Evolutionary conservation across 2,797 vertebrate species (phyloP).

Genomic region (Bryconaethiops microstoma): DNA sequence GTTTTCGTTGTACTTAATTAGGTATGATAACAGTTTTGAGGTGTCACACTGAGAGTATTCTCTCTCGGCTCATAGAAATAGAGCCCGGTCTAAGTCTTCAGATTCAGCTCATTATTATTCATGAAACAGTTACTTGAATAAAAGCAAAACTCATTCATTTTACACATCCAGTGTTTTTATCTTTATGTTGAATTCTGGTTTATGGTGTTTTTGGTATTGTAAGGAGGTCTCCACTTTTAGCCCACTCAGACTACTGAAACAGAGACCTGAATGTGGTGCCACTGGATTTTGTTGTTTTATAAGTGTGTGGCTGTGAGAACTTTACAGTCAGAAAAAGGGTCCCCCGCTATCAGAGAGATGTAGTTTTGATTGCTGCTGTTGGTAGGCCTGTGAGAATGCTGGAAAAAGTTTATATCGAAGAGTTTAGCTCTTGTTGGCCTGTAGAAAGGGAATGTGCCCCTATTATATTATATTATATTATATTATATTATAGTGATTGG

Average conservation of each 20-base stretch:
- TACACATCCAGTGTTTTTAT: background rate
- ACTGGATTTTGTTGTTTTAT: background rate
- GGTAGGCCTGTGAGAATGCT: conserved; percentile 4
- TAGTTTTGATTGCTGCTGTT: background rate
- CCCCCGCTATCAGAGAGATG: background rate
- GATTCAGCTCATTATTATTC: too few relatives aligned
- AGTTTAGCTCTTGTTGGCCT: background rate
- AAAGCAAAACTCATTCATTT: too few relatives aligned
- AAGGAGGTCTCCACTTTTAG: background rate
- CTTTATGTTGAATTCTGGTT: background rate
- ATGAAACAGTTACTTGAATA: too few relatives aligned
- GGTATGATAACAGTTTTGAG: background rate
- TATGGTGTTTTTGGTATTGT: background rate
- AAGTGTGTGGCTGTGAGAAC: background rate
- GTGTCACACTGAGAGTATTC: background rate
- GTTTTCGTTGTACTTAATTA: background rate
- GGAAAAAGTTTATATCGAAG: background rate
- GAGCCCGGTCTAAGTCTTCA: background rate
- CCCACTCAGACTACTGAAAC: background rate
- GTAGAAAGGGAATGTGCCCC: background rate
- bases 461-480: too few relatives aligned
- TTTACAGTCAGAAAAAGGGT: background rate
- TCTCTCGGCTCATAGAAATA: background rate
- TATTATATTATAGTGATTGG: too few relatives aligned
- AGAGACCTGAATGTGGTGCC: background rate